phyloP scores from a whole-genome alignment of 1,140 invertebrate species.

The Drosophila seguyi region DNA sequence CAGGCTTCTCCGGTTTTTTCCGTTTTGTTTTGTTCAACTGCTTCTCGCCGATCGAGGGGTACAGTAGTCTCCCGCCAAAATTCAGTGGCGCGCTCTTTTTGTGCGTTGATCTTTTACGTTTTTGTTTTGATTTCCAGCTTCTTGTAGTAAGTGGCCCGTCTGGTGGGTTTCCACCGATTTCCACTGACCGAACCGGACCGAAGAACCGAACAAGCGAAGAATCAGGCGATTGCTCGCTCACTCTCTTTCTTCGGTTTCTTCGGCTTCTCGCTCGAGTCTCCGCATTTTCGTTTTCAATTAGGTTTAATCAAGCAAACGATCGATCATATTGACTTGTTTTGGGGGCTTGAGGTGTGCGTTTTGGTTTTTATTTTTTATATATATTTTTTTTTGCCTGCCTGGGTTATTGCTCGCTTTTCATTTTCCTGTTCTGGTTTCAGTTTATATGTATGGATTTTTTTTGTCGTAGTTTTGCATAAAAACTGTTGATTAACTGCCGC shows the following conservation, averaged over 20 bases:
- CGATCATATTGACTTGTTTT: constrained; percentile 83
- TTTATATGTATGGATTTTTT: constrained; percentile 4
- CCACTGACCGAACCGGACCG: constrained; percentile 52
- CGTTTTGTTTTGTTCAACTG: constrained; percentile 79
- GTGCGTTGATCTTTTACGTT: constrained; percentile 84
- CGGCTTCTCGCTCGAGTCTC: constrained; percentile 19
- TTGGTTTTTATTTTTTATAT: constrained; percentile 5
- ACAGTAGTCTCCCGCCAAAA: constrained; percentile 84
- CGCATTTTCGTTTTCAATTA: constrained; percentile 82
- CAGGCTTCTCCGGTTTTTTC: constrained; percentile 63
- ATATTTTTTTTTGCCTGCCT: constrained; percentile 46
- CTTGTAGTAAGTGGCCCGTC: constrained; percentile 61
- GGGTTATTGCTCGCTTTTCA: constrained; percentile 82
- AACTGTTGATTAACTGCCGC: constrained; percentile 77
- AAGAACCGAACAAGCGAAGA: constrained; percentile 19
- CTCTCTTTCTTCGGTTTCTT: constrained; percentile 10
- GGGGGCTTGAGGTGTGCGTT: constrained; percentile 79
- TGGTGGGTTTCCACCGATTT: constrained; percentile 52
- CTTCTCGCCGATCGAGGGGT: constrained; percentile 65
- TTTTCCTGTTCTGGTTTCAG: constrained; percentile 77
- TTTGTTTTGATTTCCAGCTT: constrained; percentile 84
- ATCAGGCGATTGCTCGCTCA: constrained; percentile 17
- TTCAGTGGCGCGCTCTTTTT: constrained; percentile 71
- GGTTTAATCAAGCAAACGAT: constrained; percentile 83
- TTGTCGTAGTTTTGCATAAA: constrained; percentile 73